Percentiles rank a stretch among this genome's conserved stretches.
These are phyloP conservation scores for Halocynthia aurantium DNA, from an alignment of 23 tunicate species.

Conservation along the genomic window DNA sequence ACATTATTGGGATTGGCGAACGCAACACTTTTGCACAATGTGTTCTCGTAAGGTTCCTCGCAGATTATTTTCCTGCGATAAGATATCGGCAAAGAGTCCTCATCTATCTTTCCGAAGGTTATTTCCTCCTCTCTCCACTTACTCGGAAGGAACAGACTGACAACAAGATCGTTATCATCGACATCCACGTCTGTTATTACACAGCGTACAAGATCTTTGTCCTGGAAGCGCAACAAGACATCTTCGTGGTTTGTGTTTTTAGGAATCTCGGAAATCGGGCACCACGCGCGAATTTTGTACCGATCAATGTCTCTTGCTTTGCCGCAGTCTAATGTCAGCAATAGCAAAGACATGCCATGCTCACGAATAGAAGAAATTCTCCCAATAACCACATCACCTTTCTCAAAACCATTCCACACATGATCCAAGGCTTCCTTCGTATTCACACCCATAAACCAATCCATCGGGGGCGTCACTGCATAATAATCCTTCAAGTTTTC, in stretches of 20 bases:
- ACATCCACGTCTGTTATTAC: slow-evolving; percentile 29
- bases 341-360: slow-evolving; percentile 15
- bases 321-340: slow-evolving; percentile 66
- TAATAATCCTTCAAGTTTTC: slow-evolving; percentile 15
- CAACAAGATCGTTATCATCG: slow-evolving; percentile 16
- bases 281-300: slow-evolving; percentile 34
- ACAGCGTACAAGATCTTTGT: slow-evolving; percentile 45
- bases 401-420: slow-evolving; percentile 43
- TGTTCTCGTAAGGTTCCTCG: slow-evolving; percentile 37
- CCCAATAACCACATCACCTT: slow-evolving; percentile 62
- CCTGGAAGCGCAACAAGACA: slow-evolving; percentile 40
- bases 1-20: slow-evolving; percentile 68
- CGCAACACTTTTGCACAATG: slow-evolving; percentile 41
- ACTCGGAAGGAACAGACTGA: not conserved
- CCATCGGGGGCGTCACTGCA: slow-evolving; percentile 41
- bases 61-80: slow-evolving; percentile 36
- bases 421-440: slow-evolving; percentile 16
- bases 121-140: not conserved
- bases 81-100: slow-evolving; percentile 60
- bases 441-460: slow-evolving; percentile 48
- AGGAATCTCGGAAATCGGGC: slow-evolving; percentile 58
- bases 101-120: slow-evolving; percentile 37
- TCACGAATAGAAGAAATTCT: slow-evolving; percentile 53
- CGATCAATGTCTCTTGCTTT: slow-evolving; percentile 56
- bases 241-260: slow-evolving; percentile 50